These are phyloP conservation scores for Amblyjoppa proteus DNA, from an alignment of 2,888 invertebrate genomes.

Conservation along the genomic window DNA sequence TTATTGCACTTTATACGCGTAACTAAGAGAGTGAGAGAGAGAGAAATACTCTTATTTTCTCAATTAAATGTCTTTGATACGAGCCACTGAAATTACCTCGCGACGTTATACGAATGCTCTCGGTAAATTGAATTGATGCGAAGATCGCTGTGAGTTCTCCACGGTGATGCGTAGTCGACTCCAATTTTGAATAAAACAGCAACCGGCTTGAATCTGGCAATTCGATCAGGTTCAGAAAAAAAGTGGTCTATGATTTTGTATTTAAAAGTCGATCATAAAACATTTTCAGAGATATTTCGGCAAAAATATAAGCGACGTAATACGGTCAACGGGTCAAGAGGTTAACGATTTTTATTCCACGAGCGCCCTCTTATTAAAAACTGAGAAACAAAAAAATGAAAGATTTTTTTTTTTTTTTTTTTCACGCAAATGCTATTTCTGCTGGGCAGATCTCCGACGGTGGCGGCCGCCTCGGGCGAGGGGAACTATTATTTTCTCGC, in stretches of 20 bases:
- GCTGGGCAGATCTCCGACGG: background rate
- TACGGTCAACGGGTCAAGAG: background rate
- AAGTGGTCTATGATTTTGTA: too few relatives aligned
- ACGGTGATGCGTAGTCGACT: background rate
- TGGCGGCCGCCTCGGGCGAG: background rate
- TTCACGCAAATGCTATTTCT: background rate
- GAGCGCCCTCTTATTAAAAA: background rate
- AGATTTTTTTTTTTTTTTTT: background rate
- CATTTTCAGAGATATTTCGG: too few relatives aligned
- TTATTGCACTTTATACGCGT: background rate
- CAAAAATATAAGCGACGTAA: too few relatives aligned
- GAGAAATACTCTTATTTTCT: background rate
- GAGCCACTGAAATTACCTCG: background rate
- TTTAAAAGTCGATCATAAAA: too few relatives aligned
- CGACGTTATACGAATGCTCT: background rate
- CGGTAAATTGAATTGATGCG: background rate
- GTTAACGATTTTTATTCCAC: background rate
- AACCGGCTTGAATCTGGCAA: background rate
- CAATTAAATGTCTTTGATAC: constrained; percentile 1
- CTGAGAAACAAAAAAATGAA: background rate
- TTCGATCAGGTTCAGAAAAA: background rate
- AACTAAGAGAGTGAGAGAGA: background rate
- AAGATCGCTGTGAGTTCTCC: background rate
- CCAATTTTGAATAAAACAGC: background rate
- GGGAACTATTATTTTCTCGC: constrained; percentile 58